Percentiles rank a stretch among this genome's conserved stretches.
phyloP scores from a whole-genome alignment of 2,113 vertebrate species.

The Lonchura striata region DNA sequence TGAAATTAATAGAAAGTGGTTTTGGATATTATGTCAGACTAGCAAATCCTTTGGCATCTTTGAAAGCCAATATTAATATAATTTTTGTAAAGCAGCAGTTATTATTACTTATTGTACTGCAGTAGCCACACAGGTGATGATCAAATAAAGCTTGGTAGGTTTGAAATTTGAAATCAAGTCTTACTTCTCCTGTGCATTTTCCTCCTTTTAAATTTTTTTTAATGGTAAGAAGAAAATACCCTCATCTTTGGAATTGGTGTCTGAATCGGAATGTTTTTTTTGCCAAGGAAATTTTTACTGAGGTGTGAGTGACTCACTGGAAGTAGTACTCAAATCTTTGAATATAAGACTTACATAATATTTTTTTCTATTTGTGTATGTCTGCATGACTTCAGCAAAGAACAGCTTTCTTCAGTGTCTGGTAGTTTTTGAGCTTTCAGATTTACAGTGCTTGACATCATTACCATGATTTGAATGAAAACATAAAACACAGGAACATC shows the following conservation, averaged over 20 bases:
- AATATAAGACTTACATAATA: not conserved
- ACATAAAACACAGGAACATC: not conserved
- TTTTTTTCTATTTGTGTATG: not conserved
- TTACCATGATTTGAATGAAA: not conserved
- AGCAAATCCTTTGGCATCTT: constrained; percentile 14
- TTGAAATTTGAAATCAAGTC: not conserved
- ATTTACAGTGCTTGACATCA: not conserved
- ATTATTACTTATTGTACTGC: not conserved
- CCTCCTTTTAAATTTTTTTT: not conserved
- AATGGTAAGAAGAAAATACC: not conserved
- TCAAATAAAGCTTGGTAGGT: not conserved
- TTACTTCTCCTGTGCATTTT: not conserved
- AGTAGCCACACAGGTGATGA: not conserved
- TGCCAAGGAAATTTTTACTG: not conserved
- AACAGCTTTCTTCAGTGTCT: not conserved
- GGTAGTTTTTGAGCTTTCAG: not conserved
- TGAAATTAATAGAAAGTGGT: not conserved
- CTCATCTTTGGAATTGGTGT: not conserved
- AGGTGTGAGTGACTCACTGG: not conserved
- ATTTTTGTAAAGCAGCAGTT: constrained; percentile 29
- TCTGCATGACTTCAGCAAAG: not conserved
- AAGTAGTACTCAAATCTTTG: not conserved
- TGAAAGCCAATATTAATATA: constrained; percentile 15
- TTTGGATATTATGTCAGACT: constrained; percentile 30
- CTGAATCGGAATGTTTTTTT: not conserved